Base-by-base conservation (phyloP, 2,888 invertebrate species). In the Exephanes ischioxanthus region DNA sequence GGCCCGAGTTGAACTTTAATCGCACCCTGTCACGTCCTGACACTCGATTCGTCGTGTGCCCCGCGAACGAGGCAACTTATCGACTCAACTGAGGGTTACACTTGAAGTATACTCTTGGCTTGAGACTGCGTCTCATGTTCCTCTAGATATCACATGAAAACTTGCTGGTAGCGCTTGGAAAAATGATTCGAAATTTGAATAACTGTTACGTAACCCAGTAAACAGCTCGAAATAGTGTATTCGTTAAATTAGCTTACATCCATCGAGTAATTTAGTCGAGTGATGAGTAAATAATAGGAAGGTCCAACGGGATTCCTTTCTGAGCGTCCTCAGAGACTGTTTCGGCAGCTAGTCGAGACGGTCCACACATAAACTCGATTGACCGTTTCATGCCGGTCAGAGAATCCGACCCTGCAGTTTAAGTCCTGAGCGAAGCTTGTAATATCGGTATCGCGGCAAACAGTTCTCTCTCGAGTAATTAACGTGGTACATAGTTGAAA, bases 1-100 rank as follows among this genome's bases (percentile, higher is more conserved):
- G 33, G 58, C 51, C 63, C 58, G 67, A 84, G 9, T 70, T 68
- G 68, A 45, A 71, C 66, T 77, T 84, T 80, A 58, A 84, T 80
- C 71, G 80, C 70, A 66, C 73, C 55, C 19, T 67, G 73, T 67
- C 82, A 55, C 41, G 33, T 83, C 58, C 67, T 73, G 72, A 78
- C 33, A 79, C 73, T 61, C 78, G 73, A 79, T 79, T 83, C 53
- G 51, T 78, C 72, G 14, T 58, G 68, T 61, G 26, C 51, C 41
- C 16, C 19, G 26, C 14, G 55, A 41, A n/a, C 2, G n/a, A 14
- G 58, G 3, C 14, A 30, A 68, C 37, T 73, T 67, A 78, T 79
- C 63, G n/a, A 61, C 33, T 73, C 55, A 66, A 72, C 48, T 58
- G 48, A 70, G 19, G 16, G 14, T 33, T 53, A 63, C 26, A 41